Evolutionary conservation across 2,888 invertebrate species (phyloP).

Genomic region (Xylophagus ater): DNA sequence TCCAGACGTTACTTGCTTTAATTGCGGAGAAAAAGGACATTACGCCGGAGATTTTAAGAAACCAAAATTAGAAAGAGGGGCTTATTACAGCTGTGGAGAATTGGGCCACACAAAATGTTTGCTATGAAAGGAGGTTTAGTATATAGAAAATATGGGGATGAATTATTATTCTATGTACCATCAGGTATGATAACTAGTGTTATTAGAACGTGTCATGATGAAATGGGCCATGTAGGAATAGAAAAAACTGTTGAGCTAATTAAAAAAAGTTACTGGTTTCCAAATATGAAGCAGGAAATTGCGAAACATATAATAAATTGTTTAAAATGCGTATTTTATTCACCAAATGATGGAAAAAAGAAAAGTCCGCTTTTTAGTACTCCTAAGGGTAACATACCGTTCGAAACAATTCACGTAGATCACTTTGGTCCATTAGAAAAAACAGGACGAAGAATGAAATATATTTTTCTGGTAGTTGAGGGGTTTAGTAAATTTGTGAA

Average conservation of each 20-base stretch:
- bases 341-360: background rate
- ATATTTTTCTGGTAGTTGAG: too few relatives aligned
- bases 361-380: background rate
- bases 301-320: background rate
- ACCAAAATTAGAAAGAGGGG: too few relatives aligned
- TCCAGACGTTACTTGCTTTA: too few relatives aligned
- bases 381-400: background rate
- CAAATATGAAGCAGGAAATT: background rate
- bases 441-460: background rate
- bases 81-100: too few relatives aligned
- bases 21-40: too few relatives aligned
- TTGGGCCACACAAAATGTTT: too few relatives aligned
- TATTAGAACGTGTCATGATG: slow-evolving; percentile 19
- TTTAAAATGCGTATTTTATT: background rate
- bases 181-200: slow-evolving; percentile 8
- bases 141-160: too few relatives aligned
- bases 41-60: too few relatives aligned
- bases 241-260: slow-evolving; percentile 20
- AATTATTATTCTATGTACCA: background rate
- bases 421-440: background rate
- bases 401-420: background rate
- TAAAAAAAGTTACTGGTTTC: slow-evolving; percentile 23
- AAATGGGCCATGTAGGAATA: slow-evolving; percentile 22
- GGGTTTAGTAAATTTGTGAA: background rate
- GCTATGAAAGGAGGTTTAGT: too few relatives aligned